A percentile compares a stretch with the other conserved stretches of the same genome.
Conservation (phyloP, 2,888 invertebrate species). For the Andrena bucephala region DNA sequence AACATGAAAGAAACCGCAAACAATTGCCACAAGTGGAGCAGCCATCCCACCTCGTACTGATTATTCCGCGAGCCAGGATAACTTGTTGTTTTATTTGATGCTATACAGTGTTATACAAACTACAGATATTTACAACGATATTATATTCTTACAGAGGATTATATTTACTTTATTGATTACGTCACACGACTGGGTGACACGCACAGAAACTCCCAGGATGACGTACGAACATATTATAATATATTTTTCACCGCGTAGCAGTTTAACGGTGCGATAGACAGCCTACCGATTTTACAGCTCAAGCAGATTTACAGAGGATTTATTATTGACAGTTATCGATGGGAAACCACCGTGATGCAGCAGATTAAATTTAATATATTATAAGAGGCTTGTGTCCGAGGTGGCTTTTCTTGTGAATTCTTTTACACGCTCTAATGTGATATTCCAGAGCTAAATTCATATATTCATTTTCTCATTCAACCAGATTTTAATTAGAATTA, state of each 20-base stretch:
- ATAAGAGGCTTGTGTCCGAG: conserved; percentile 72
- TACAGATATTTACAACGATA: conserved; percentile 85
- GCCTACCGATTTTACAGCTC: conserved; percentile 82
- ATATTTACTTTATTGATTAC: conserved; percentile 84
- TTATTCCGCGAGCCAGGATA: conserved; percentile 78
- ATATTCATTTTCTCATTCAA: not conserved
- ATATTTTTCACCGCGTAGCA: conserved; percentile 79
- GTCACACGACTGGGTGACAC: conserved; percentile 78
- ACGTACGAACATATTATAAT: conserved; percentile 72
- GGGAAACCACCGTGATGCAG: conserved; percentile 84
- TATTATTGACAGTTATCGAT: conserved; percentile 83
- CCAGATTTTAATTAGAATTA: too few relatives aligned
- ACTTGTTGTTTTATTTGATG: conserved; percentile 85
- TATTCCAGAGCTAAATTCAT: conserved; percentile 51
- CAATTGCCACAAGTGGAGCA: conserved; percentile 83
- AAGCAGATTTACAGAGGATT: conserved; percentile 82
- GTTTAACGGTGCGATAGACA: conserved; percentile 83
- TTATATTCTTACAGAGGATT: conserved; percentile 85
- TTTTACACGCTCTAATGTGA: conserved; percentile 54
- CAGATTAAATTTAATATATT: conserved; percentile 81
- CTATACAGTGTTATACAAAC: conserved; percentile 86
- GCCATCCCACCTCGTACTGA: conserved; percentile 85
- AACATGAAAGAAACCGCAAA: conserved; percentile 55
- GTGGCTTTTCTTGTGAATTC: conserved; percentile 59
- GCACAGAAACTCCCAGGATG: conserved; percentile 59